These are phyloP conservation scores for Hylomyscus alleni DNA, from an alignment of 2,797 vertebrate species.

Conservation along the genomic window DNA sequence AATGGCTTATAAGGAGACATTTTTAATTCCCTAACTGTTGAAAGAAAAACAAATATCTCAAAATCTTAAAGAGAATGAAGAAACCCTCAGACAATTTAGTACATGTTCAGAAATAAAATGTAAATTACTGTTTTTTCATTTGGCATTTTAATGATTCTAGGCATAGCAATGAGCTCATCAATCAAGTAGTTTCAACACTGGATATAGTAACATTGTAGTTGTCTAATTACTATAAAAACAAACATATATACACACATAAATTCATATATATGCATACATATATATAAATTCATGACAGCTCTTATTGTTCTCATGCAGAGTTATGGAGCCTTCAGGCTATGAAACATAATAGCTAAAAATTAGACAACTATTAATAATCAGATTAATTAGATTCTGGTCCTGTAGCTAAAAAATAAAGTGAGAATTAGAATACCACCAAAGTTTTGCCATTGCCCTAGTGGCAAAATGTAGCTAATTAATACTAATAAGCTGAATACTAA, in stretches of 20 bases:
- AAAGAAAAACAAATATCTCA: background rate
- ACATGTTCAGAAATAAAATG: constrained; percentile 58
- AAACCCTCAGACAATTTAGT: constrained; percentile 57
- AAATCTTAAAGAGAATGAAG: background rate
- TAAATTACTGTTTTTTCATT: constrained; percentile 50
- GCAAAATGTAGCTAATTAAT: constrained; percentile 66
- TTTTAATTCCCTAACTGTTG: constrained; percentile 36
- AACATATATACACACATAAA: background rate
- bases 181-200: constrained; percentile 12
- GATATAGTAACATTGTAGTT: constrained; percentile 37
- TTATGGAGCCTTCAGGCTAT: constrained; percentile 58
- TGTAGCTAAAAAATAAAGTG: constrained; percentile 59
- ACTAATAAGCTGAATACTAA: constrained; percentile 58
- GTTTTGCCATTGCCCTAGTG: constrained; percentile 64
- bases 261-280: background rate
- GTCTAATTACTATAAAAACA: constrained; percentile 68
- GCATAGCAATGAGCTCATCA: constrained; percentile 34
- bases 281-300: constrained; percentile 53
- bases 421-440: constrained; percentile 60
- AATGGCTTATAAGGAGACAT: constrained; percentile 14
- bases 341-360: constrained; percentile 60
- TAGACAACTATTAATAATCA: constrained; percentile 72
- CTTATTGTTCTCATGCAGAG: constrained; percentile 59
- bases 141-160: constrained; percentile 53
- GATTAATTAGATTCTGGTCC: constrained; percentile 55